Percentiles rank a stretch among this genome's conserved stretches.
Conservation (phyloP, 64 coral and sea anemone species). For the Acropora yongei region DNA sequence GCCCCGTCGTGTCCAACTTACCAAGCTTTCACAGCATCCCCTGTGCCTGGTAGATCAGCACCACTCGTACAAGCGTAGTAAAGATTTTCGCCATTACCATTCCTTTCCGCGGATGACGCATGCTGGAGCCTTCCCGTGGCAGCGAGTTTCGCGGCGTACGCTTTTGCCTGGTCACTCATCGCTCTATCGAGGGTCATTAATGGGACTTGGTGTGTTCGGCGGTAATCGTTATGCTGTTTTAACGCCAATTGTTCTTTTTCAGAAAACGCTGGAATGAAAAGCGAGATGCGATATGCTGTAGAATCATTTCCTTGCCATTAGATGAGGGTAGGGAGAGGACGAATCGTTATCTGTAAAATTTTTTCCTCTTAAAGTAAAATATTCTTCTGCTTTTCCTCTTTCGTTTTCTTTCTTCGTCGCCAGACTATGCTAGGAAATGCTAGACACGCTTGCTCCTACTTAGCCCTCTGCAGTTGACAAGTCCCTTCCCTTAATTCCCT, state of each 20-base stretch:
- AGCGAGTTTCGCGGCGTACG: slow-evolving; percentile 43
- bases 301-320: no score
- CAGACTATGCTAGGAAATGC: no score
- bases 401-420: no score
- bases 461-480: no score
- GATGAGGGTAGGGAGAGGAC: no score
- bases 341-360: no score
- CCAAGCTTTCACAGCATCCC: slow-evolving; percentile 53
- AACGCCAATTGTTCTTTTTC: slow-evolving; percentile 18
- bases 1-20: not conserved
- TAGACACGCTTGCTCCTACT: no score
- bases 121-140: not conserved
- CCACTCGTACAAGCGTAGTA: slow-evolving; percentile 22
- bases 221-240: not conserved
- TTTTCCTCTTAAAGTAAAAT: no score
- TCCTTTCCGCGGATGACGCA: not conserved
- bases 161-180: slow-evolving; percentile 50
- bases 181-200: slow-evolving; percentile 45
- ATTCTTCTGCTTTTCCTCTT: no score
- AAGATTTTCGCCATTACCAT: slow-evolving; percentile 61
- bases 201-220: slow-evolving; percentile 27
- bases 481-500: no score
- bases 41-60: not conserved
- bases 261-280: not conserved
- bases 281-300: no score